A percentile compares a stretch with the other conserved stretches of the same genome.
Evolutionary conservation across 2,888 invertebrate genomes (phyloP).

Genomic region (Limnephilus rhombicus): DNA sequence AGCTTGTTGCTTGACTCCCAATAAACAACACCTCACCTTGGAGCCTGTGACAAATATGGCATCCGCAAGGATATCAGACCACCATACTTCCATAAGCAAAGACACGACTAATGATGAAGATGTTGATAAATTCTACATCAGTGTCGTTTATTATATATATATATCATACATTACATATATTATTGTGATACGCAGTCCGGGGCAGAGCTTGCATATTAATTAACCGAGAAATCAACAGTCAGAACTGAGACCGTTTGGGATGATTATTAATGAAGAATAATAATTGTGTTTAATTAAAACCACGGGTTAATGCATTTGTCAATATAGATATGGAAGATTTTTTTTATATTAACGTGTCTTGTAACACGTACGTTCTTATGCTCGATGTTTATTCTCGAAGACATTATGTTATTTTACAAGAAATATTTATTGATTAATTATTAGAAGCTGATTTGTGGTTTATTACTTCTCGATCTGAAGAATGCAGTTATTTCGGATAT

Average conservation of each 20-base stretch:
- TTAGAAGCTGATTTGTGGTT: too few relatives aligned
- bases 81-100: background rate
- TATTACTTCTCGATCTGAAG: too few relatives aligned
- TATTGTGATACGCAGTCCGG: background rate
- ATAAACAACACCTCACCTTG: background rate
- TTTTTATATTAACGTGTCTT: background rate
- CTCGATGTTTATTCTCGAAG: background rate
- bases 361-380: background rate
- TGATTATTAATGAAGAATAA: background rate
- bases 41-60: background rate
- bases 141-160: background rate
- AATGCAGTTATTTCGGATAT: too few relatives aligned
- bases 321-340: background rate
- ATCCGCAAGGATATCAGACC: background rate
- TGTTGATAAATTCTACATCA: background rate
- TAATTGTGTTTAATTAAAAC: background rate
- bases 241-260: background rate
- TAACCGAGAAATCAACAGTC: background rate
- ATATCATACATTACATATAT: background rate
- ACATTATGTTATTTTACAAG: background rate
- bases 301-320: background rate
- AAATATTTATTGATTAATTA: background rate
- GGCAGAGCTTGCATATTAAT: conserved; percentile 16
- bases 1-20: background rate
- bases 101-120: background rate